Percentiles rank a stretch among this genome's conserved stretches.
Evolutionary conservation across 2,113 vertebrate genomes (phyloP).

Genomic region (Bos taurus): ARS-UCD2.0 NC_037346.1:58531001-58531500

Average conservation of each 20-base stretch:
- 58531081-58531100: not conserved
- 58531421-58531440: not conserved
- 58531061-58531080: not conserved
- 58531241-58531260: fast-evolving
- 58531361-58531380: not conserved
- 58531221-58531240: not conserved
- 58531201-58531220: not conserved
- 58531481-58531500: not conserved
- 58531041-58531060: not conserved
- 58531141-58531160: not conserved
- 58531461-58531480: not conserved
- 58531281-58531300: not conserved
- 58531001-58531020: not conserved
- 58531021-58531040: not conserved
- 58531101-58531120: not conserved
- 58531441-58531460: not conserved
- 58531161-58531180: not conserved
- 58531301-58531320: not conserved
- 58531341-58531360: not conserved
- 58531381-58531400: not conserved
- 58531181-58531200: not conserved
- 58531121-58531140: not conserved
- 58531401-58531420: not conserved
- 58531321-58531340: not conserved
- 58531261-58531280: not conserved